These are phyloP conservation scores for Cyclophora albipunctata DNA, from an alignment of 2,888 invertebrate species.

Conservation along the genomic window DNA sequence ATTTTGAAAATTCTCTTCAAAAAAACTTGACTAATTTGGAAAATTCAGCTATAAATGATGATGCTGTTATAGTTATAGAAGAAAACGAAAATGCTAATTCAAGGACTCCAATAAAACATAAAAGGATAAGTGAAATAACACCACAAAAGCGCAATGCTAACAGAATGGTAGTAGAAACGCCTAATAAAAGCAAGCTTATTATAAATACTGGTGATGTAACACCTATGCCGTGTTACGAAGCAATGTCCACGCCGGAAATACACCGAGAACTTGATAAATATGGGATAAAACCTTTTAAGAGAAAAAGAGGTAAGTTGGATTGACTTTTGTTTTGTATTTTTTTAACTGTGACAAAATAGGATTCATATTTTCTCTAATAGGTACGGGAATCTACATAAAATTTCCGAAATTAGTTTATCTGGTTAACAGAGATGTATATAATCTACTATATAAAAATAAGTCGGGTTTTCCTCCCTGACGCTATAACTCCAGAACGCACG, in stretches of 20 bases:
- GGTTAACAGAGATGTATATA: no score
- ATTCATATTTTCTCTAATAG: no score
- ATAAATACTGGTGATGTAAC: conserved; percentile 74
- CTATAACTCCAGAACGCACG: no score
- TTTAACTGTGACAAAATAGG: neutral
- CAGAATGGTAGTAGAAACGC: conserved; percentile 37
- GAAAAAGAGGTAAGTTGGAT: conserved; percentile 66
- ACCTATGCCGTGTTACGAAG: conserved; percentile 74
- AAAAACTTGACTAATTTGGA: conserved; percentile 8
- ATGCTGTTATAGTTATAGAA: neutral
- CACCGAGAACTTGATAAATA: conserved; percentile 76
- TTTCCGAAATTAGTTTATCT: no score
- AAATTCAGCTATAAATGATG: conserved; percentile 4
- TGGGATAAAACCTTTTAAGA: conserved; percentile 80
- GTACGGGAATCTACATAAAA: no score
- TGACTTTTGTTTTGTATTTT: neutral
- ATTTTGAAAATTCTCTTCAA: conserved; percentile 1
- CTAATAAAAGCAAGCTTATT: conserved; percentile 55
- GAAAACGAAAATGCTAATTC: conserved; percentile 2
- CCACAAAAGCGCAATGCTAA: conserved; percentile 19
- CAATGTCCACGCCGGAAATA: conserved; percentile 74
- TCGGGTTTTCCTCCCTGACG: no score
- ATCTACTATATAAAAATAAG: no score
- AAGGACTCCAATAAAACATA: conserved; percentile 29
- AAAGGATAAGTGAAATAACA: conserved; percentile 22